phyloP scores from a whole-genome alignment of 2,113 vertebrate genomes.

The Dipodomys stephensi region DNA sequence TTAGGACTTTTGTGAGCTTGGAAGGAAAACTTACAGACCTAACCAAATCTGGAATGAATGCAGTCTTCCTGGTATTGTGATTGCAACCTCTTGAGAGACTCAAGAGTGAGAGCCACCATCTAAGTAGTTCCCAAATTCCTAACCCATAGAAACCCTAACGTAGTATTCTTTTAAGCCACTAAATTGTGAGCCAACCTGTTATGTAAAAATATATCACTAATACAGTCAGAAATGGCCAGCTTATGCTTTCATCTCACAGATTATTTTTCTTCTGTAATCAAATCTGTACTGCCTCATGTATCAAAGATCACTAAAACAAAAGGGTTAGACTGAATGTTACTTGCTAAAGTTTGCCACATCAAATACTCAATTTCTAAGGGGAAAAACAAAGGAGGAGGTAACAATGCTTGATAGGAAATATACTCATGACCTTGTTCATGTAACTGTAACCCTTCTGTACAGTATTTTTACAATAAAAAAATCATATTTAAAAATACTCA shows the following conservation, averaged over 20 bases:
- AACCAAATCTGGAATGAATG: background rate
- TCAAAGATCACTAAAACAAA: slow-evolving; percentile 1
- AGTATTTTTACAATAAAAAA: too few relatives aligned
- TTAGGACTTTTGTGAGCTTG: background rate
- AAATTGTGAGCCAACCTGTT: background rate
- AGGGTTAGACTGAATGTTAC: background rate
- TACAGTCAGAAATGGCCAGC: background rate
- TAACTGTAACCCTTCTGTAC: too few relatives aligned
- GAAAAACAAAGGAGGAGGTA: too few relatives aligned
- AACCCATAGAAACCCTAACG: background rate
- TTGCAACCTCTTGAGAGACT: background rate
- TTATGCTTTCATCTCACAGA: background rate
- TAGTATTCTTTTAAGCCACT: slow-evolving; percentile 23
- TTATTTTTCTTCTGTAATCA: slow-evolving; percentile 43
- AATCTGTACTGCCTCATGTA: background rate
- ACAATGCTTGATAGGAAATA: too few relatives aligned
- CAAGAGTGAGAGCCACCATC: background rate
- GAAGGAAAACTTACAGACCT: background rate
- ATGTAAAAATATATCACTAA: background rate
- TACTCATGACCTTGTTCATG: too few relatives aligned
- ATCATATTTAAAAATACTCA: background rate
- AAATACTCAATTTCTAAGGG: background rate
- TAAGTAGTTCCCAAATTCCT: slow-evolving; percentile 4
- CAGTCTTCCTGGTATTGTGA: background rate
- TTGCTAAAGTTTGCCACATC: background rate